Conservation (phyloP, 2,113 vertebrate genomes). For the Struthio camelus region DNA sequence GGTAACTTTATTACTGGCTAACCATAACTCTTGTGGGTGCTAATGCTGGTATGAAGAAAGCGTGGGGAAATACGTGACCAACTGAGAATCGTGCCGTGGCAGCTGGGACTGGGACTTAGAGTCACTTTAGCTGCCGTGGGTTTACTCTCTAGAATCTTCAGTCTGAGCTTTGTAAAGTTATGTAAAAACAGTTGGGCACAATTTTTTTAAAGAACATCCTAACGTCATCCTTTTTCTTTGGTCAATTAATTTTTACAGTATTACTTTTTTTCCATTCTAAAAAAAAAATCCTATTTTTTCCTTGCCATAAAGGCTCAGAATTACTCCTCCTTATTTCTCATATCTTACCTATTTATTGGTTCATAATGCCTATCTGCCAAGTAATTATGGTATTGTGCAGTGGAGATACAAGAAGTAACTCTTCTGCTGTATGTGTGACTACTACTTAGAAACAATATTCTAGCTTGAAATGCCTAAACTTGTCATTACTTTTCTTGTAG, state of each 20-base stretch:
- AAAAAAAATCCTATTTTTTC: not conserved
- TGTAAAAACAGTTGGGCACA: not conserved
- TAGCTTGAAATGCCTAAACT: not conserved
- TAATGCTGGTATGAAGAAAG: not conserved
- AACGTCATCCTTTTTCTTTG: not conserved
- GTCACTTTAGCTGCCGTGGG: not conserved
- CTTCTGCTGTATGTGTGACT: not conserved
- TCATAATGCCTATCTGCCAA: not conserved
- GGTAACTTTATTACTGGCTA: not conserved
- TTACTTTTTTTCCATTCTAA: not conserved
- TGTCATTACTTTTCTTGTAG: not conserved
- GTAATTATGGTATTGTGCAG: not conserved
- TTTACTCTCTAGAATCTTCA: not conserved
- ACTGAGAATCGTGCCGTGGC: not conserved
- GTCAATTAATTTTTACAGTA: not conserved
- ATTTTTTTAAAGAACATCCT: not conserved
- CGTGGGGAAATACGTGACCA: not conserved
- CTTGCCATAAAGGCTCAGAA: not conserved
- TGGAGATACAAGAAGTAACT: not conserved
- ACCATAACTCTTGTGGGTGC: not conserved
- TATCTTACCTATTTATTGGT: rapidly evolving
- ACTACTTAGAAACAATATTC: not conserved
- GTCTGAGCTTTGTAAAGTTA: not conserved
- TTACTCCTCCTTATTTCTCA: not conserved
- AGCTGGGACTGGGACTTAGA: not conserved